Evolutionary conservation across 2,113 vertebrate genomes (phyloP).

Genomic region (Crotalus viridis): DNA sequence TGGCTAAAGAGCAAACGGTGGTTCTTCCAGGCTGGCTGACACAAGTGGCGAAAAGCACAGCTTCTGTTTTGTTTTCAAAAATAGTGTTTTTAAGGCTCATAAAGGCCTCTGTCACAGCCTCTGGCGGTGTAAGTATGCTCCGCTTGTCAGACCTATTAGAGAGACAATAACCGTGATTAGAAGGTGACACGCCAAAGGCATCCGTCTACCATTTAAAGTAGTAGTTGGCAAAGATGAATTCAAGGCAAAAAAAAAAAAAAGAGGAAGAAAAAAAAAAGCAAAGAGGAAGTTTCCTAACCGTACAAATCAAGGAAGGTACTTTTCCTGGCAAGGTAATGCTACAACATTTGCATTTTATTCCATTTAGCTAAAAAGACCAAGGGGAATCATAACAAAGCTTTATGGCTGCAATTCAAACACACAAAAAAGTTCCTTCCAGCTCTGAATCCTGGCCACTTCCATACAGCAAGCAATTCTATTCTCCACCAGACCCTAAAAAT

Average conservation of each 20-base stretch:
- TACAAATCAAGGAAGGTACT: background rate
- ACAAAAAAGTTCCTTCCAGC: background rate
- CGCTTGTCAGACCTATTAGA: background rate
- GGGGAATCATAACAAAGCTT: background rate
- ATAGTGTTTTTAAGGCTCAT: background rate
- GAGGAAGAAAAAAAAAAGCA: no score
- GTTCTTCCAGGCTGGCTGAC: background rate
- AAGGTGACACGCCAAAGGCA: constrained; percentile 21
- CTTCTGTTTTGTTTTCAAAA: background rate
- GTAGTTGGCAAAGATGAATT: background rate
- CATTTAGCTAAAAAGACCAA: background rate
- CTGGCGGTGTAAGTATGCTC: background rate
- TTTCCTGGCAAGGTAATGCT: background rate
- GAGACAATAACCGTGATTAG: background rate
- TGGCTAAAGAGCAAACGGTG: background rate
- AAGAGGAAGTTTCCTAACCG: background rate
- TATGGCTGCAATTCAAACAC: background rate
- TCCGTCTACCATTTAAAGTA: background rate
- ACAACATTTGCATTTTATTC: background rate
- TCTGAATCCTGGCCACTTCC: background rate
- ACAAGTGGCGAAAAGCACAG: constrained; percentile 10
- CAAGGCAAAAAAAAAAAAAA: background rate
- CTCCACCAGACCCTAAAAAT: constrained; percentile 39
- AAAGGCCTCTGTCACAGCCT: background rate
- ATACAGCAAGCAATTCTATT: background rate